These are phyloP conservation scores for Poecile atricapillus DNA, from an alignment of 2,113 vertebrate species.

Conservation along the genomic window DNA sequence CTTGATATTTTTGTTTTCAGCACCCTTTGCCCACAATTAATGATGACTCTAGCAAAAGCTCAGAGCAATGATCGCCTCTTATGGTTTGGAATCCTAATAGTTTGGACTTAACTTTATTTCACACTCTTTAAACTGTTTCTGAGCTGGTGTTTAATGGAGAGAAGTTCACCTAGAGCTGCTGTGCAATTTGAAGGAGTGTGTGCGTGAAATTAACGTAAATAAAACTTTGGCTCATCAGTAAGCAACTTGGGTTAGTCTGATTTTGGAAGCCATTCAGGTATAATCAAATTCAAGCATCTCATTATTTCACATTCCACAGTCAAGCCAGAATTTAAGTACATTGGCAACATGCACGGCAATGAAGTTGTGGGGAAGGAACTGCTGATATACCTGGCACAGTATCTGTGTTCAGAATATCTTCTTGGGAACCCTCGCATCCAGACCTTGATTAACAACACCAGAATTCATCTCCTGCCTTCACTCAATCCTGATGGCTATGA, in stretches of 20 bases:
- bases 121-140: not conserved
- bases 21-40: not conserved
- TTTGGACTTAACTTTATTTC: not conserved
- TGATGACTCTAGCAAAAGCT: not conserved
- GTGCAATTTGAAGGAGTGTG: not conserved
- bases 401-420: constrained; percentile 90
- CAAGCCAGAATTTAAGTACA: constrained; percentile 91
- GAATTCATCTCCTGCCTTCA: constrained; percentile 92
- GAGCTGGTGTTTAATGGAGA: not conserved
- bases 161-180: not conserved
- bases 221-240: not conserved
- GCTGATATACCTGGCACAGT: constrained; percentile 89
- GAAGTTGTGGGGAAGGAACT: constrained; percentile 92
- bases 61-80: not conserved
- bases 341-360: constrained; percentile 97
- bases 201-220: not conserved
- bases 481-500: constrained; percentile 98
- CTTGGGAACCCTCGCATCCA: constrained; percentile 87
- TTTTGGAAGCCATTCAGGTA: not conserved
- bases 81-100: not conserved
- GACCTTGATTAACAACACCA: constrained; percentile 88
- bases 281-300: constrained; percentile 10
- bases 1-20: not conserved
- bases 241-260: not conserved
- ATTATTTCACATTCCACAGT: constrained; percentile 72